Evolutionary conservation across 64 coral and sea anemone species (phyloP).

Genomic region (Actinia equina): DNA sequence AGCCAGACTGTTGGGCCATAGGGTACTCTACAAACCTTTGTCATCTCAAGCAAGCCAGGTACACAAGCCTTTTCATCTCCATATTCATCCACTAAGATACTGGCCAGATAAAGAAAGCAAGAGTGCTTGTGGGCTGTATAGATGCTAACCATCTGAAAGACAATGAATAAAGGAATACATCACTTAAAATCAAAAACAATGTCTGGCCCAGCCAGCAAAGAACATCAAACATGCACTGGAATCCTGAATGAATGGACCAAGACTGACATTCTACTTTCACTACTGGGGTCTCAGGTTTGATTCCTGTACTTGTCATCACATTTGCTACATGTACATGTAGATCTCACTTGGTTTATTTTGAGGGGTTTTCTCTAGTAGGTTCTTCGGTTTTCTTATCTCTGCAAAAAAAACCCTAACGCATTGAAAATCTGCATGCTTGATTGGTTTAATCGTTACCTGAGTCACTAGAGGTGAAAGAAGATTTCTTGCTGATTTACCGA

Average conservation of each 20-base stretch:
- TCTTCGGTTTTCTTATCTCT: not conserved
- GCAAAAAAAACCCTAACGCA: not conserved
- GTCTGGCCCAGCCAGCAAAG: too few relatives aligned
- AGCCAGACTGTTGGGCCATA: not conserved
- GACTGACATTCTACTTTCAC: too few relatives aligned
- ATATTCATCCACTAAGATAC: conserved; percentile 96
- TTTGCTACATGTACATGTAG: too few relatives aligned
- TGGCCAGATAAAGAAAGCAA: conserved; percentile 89
- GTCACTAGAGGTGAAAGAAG: conserved; percentile 69
- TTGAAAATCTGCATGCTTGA: not conserved
- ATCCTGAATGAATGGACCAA: too few relatives aligned
- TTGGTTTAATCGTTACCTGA: conserved; percentile 41
- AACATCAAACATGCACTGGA: too few relatives aligned
- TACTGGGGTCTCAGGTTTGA: too few relatives aligned
- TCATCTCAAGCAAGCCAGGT: conserved; percentile 79
- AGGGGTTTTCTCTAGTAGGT: too few relatives aligned
- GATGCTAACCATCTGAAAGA: conserved; percentile 66
- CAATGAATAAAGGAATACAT: not conserved
- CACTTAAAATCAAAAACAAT: too few relatives aligned
- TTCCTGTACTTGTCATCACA: too few relatives aligned
- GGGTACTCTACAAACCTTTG: conserved; percentile 50
- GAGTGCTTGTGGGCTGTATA: conserved; percentile 81
- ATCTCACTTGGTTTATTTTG: too few relatives aligned
- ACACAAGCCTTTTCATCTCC: conserved; percentile 81
- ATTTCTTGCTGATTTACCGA: conserved; percentile 81